A percentile compares a stretch with the other conserved stretches of the same genome.
Conservation (phyloP, 2,113 vertebrate species). For the Centropristis striata region DNA sequence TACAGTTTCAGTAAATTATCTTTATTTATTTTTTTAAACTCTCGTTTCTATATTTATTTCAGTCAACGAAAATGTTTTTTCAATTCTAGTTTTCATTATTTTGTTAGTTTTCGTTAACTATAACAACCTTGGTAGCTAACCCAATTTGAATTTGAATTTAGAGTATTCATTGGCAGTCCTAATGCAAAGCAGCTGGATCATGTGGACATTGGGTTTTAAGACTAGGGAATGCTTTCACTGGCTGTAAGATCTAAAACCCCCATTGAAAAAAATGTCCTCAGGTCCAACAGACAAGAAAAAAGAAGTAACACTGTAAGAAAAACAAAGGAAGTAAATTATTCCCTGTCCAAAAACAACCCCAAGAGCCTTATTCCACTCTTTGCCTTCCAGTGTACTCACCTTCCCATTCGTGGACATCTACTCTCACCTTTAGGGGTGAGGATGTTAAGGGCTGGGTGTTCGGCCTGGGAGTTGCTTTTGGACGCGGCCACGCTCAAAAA, state of each 20-base stretch:
- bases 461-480: slow-evolving; percentile 72
- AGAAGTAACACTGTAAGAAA: slow-evolving; percentile 41
- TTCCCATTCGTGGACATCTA: background rate
- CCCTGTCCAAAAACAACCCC: slow-evolving; percentile 76
- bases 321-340: slow-evolving; percentile 27
- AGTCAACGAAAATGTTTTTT: too few relatives aligned
- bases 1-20: too few relatives aligned
- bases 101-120: too few relatives aligned
- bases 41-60: too few relatives aligned
- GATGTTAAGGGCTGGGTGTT: background rate
- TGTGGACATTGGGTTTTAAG: slow-evolving; percentile 8
- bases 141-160: too few relatives aligned
- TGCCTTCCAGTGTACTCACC: slow-evolving; percentile 29
- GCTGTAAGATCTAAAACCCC: slow-evolving; percentile 57
- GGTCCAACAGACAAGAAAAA: slow-evolving; percentile 51
- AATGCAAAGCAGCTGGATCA: slow-evolving; percentile 4
- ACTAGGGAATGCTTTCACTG: background rate
- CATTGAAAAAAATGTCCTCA: slow-evolving; percentile 31
- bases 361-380: slow-evolving; percentile 8
- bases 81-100: too few relatives aligned
- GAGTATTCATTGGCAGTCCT: too few relatives aligned
- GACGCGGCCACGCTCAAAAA: slow-evolving; percentile 72
- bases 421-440: background rate
- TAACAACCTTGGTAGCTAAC: too few relatives aligned
- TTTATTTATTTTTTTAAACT: too few relatives aligned